Evolutionary conservation across 1,140 invertebrate genomes (phyloP), one percentile per base, ranked within the genome.

Genomic region (Orius insidiosus): DNA sequence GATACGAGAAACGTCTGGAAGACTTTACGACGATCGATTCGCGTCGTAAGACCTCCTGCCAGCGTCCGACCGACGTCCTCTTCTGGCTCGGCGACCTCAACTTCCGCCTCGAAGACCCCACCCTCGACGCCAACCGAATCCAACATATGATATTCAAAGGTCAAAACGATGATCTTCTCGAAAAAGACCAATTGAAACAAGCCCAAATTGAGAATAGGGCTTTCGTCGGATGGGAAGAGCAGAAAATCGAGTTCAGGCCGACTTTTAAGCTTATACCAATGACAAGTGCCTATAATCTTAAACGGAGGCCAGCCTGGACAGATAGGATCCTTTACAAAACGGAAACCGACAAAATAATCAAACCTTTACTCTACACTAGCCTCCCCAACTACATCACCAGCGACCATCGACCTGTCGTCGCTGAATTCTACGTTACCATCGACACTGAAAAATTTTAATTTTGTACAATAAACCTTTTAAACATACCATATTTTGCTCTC

Each of bases 71-170:
- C 5, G 39, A 41, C 39, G 8, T 9, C 5, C 34, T 13, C 42
- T 45, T 45, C 42, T 45, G 42, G 42, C 11, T 45, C 24, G 42
- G 42, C 8, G 42, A 45, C 15, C 42, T 45, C 30, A 45, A 45
- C 30, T 45, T 45, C 30, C 5, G 42, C 5, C 19, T 45, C 6
- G 42, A 45, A 9, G 15, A 45, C 19, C 5, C 19, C 8, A 13
- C 19, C 5, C 8, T 32, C 5, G 5, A 19, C 10, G 19, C 19
- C 3, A 31, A 45, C 9, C 4, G 24, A 5, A 33, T 45, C 30
- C 7, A 10, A 3, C 31, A 34, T 9, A 32, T 45, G 4, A 33
- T 45, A 19, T 11, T 15, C 7, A 45, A 15, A 34, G 42, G 31
- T 8, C 24, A 31, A 11, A 9, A 7, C 7, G 34, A 45, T 11